Conservation (phyloP, 2,888 invertebrate genomes). For the Pherbina coryleti region DNA sequence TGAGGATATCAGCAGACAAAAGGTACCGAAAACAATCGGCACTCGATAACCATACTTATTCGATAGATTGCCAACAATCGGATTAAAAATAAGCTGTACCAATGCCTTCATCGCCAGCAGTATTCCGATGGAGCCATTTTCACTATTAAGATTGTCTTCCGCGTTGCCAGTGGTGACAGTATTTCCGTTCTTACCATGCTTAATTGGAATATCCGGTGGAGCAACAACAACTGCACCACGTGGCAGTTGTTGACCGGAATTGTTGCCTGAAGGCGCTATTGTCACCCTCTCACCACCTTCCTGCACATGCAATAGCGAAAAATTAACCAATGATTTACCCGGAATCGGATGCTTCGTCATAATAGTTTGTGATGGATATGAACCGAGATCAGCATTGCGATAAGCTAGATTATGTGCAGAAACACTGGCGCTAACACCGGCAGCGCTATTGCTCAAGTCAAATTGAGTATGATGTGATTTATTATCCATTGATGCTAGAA, state of each 20-base stretch:
- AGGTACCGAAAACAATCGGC: constrained; percentile 78
- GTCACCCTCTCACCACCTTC: constrained; percentile 7
- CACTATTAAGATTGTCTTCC: constrained; percentile 70
- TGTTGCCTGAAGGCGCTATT: not conserved
- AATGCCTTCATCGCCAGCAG: constrained; percentile 83
- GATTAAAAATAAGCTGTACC: constrained; percentile 83
- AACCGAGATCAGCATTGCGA: constrained; percentile 59
- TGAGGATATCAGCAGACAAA: constrained; percentile 77
- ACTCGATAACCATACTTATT: constrained; percentile 76
- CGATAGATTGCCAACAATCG: constrained; percentile 79
- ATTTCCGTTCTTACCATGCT: not conserved
- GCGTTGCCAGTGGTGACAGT: not conserved
- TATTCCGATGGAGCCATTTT: constrained; percentile 78
- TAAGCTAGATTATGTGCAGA: constrained; percentile 61
- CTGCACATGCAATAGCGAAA: constrained; percentile 57
- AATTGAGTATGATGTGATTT: constrained; percentile 55
- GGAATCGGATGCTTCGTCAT: constrained; percentile 69
- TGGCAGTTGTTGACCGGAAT: constrained; percentile 36
- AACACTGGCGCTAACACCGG: constrained; percentile 49
- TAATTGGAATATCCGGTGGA: not conserved
- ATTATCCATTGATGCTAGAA: constrained; percentile 74
- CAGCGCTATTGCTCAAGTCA: constrained; percentile 43
- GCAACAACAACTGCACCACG: not conserved
- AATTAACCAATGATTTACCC: constrained; percentile 67
- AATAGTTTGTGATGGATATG: constrained; percentile 52